Conservation (phyloP, 2,888 invertebrate species). For the Cheilosia variabilis region DNA sequence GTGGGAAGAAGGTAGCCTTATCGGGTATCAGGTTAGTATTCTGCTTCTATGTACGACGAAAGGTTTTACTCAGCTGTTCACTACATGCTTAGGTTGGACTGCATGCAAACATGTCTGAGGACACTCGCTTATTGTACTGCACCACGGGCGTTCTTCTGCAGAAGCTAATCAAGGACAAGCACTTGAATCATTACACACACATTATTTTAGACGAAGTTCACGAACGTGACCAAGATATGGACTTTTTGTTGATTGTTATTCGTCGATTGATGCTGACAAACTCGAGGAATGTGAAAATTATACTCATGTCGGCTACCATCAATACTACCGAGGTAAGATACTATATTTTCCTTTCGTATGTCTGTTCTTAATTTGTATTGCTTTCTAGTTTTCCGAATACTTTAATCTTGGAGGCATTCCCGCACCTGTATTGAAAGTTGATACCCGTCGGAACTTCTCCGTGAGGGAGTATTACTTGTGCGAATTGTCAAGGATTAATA, state of each 20-base stretch:
- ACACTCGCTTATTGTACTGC: conserved; percentile 91
- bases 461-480: conserved; percentile 87
- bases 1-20: conserved; percentile 92
- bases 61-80: background rate
- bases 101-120: conserved; percentile 78
- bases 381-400: conserved; percentile 80
- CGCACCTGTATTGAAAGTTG: conserved; percentile 86
- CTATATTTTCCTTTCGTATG: background rate
- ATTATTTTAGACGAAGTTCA: conserved; percentile 97
- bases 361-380: background rate
- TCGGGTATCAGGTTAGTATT: conserved; percentile 93
- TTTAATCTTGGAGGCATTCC: conserved; percentile 80
- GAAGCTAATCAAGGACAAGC: conserved; percentile 88
- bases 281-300: conserved; percentile 87
- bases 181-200: conserved; percentile 92
- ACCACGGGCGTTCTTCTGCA: conserved; percentile 95
- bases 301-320: conserved; percentile 98
- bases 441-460: conserved; percentile 84
- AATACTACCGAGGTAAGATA: conserved; percentile 85
- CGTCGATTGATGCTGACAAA: conserved; percentile 89
- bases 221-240: conserved; percentile 96
- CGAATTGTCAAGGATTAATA: conserved; percentile 84
- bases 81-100: conserved; percentile 78
- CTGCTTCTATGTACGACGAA: background rate
- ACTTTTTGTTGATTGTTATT: conserved; percentile 93